Percentiles rank a stretch among this genome's conserved stretches.
Conservation (phyloP, 1,140 invertebrate species). For the Drosophila teissieri region DNA sequence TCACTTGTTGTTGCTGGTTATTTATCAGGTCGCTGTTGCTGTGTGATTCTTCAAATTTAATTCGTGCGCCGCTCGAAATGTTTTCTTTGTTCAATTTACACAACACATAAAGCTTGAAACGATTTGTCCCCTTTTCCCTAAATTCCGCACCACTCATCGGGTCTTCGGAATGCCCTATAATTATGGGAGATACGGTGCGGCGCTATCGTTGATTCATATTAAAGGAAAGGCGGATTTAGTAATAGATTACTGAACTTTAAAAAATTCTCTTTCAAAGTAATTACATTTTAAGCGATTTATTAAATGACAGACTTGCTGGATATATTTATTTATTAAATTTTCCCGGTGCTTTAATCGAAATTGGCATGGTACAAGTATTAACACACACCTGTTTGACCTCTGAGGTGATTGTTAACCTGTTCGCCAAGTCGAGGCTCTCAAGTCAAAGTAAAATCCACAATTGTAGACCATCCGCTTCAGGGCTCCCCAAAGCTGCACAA, state of each 20-base stretch:
- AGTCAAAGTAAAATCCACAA: background rate
- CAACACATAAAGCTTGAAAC: conserved; percentile 22
- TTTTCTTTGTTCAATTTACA: conserved; percentile 57
- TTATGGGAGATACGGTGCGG: background rate
- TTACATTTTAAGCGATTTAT: too few species aligned
- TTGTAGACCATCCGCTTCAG: conserved; percentile 44
- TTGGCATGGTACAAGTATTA: background rate
- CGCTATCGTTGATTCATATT: conserved; percentile 3
- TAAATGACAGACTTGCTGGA: too few species aligned
- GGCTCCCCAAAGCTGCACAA: conserved; percentile 22
- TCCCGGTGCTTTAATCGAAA: background rate
- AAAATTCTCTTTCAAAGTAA: background rate
- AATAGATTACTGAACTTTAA: background rate
- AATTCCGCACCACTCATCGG: background rate
- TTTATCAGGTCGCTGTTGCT: background rate
- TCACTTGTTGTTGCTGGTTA: background rate
- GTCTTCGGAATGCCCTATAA: conserved; percentile 5
- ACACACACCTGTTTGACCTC: conserved; percentile 1
- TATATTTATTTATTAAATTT: background rate
- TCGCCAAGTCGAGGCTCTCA: background rate
- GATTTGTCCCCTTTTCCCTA: background rate
- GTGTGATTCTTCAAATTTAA: conserved; percentile 61
- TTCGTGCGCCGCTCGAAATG: conserved; percentile 57
- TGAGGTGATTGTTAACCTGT: conserved; percentile 1
- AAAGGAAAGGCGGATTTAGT: background rate